Percentiles rank a stretch among this genome's conserved stretches.
Evolutionary conservation across 2,888 invertebrate species (phyloP).

Genomic region (Steromphala cineraria): DNA sequence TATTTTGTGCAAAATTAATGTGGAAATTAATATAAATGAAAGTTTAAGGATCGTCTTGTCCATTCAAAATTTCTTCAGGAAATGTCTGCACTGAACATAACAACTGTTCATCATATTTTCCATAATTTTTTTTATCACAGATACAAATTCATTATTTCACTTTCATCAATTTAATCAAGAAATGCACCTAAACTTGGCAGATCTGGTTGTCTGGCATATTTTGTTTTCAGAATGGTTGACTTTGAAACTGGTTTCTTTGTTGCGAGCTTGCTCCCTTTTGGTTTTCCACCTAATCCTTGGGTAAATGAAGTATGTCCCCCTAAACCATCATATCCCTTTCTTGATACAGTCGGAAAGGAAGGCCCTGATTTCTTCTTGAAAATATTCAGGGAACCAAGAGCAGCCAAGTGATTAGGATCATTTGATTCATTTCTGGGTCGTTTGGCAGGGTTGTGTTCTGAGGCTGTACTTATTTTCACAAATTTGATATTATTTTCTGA

Average conservation of each 20-base stretch:
- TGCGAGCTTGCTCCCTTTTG: conserved; percentile 34
- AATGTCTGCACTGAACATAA: too few species aligned
- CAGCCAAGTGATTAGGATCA: conserved; percentile 34
- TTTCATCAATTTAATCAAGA: conserved; percentile 21
- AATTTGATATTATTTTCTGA: conserved; percentile 52
- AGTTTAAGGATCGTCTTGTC: too few species aligned
- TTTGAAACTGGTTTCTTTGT: background rate
- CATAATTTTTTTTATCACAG: too few species aligned
- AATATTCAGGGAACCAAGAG: conserved; percentile 52
- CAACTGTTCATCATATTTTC: too few species aligned
- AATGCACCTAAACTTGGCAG: conserved; percentile 51
- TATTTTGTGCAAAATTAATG: too few species aligned
- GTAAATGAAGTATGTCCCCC: conserved; percentile 63
- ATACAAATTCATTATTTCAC: too few species aligned
- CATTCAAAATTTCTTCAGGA: too few species aligned
- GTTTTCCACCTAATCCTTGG: conserved; percentile 41
- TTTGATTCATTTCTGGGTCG: conserved; percentile 32
- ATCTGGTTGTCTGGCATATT: conserved; percentile 28
- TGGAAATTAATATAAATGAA: too few species aligned
- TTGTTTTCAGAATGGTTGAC: background rate
- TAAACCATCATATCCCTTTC: conserved; percentile 64
- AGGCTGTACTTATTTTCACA: conserved; percentile 55
- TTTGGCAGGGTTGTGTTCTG: conserved; percentile 44
- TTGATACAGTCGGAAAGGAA: conserved; percentile 45
- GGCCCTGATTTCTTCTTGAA: conserved; percentile 54